Conservation (phyloP, 2,113 vertebrate species). For the Paraplagusia blochii region DNA sequence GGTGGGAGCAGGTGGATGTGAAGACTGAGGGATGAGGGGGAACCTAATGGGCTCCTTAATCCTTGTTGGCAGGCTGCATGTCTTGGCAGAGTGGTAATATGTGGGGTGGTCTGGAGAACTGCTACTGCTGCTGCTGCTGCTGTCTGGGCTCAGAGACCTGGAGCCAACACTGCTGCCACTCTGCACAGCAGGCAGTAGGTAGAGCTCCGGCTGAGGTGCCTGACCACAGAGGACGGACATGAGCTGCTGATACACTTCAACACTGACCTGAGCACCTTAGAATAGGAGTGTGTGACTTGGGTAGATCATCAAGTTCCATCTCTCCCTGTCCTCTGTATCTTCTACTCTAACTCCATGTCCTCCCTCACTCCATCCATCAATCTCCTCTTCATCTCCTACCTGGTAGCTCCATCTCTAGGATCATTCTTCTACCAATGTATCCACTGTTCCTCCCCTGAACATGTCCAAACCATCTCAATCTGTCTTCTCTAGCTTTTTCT, state of each 20-base stretch:
- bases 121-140: conserved; percentile 54
- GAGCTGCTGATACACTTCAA: neutral
- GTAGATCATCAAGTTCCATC: too few relatives aligned
- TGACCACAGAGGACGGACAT: conserved; percentile 50
- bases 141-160: conserved; percentile 69
- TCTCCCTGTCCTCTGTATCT: too few relatives aligned
- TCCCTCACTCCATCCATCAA: too few relatives aligned
- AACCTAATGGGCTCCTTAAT: conserved; percentile 70
- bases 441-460: too few relatives aligned
- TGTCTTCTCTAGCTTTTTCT: too few relatives aligned
- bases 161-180: conserved; percentile 74
- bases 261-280: neutral
- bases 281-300: too few relatives aligned
- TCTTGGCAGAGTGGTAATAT: conserved; percentile 49
- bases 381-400: too few relatives aligned
- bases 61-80: conserved; percentile 49
- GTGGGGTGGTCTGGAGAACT: conserved; percentile 54
- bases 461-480: too few relatives aligned
- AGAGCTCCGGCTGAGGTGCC: conserved; percentile 88
- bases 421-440: too few relatives aligned
- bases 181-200: conserved; percentile 80
- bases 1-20: conserved; percentile 61
- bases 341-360: too few relatives aligned
- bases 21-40: conserved; percentile 62
- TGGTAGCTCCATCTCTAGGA: too few relatives aligned